Evolutionary conservation across 2,888 invertebrate species (phyloP), one percentile per base, ranked within the genome.

Genomic region (Luffia ferchaultella): DNA sequence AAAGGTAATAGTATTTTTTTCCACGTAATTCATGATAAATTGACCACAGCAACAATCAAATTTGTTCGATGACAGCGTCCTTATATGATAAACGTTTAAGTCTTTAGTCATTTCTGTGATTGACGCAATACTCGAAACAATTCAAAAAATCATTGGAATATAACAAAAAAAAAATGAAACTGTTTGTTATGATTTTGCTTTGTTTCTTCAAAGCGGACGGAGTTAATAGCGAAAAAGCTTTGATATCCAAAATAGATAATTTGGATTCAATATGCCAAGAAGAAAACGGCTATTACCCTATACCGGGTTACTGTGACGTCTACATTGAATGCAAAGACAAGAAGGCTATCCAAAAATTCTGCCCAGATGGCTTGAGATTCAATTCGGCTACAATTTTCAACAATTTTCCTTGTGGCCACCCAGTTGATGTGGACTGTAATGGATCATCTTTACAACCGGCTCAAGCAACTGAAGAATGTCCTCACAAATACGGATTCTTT

Each of bases 321-420:
- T 89, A 88, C 61, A 72, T 86, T 50, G 87, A 88, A 59, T 89
- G 89, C 60, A 63, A 65, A 20, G 85, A 91, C 58, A 91, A 91
- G 2, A 79, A 87, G 1, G 76, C 86, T 1, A 86, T 87, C 61
- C 86, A 89, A 62, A 88, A 89, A 60, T 64, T 88, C 3, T 92
- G 92, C 55, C 88, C 90, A 1, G 92, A 92, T 60, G 92, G 92
- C 12, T 71, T 92, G 19, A 72, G 89, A 1, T 91, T 89, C 68
- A 90, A 90, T 59, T 85, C 88, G 1, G 87, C 87, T 19, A 73
- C 76, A 1, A 83, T 86, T 2, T 65, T 73, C 17, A 85, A 85
- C 46, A n/a, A n/a, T n/a, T n/a, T n/a, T n/a, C 90, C 90, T 9
- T 92, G 92, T 59, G 87, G 89, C 56, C 92, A 92, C 69, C 91